These are phyloP conservation scores for Nycticebus coucang DNA, from an alignment of 2,113 vertebrate species.

Conservation along the genomic window DNA sequence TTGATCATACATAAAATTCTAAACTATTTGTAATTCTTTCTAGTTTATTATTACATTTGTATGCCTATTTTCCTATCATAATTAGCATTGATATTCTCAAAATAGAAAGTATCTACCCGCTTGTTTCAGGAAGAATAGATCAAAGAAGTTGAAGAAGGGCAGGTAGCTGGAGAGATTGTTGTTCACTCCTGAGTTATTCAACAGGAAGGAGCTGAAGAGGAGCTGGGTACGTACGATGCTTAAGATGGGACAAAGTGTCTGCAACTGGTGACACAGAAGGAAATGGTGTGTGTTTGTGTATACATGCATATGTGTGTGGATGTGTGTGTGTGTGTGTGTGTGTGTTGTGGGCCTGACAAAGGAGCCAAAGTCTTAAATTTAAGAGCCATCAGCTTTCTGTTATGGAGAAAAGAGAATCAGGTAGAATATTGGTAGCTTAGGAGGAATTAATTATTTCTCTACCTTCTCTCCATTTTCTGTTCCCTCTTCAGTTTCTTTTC, in stretches of 20 bases:
- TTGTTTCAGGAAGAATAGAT: neutral
- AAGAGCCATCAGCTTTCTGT: neutral
- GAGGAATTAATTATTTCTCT: neutral
- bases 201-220: neutral
- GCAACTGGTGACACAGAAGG: neutral
- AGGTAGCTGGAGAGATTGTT: no score
- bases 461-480: neutral
- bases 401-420: neutral
- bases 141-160: fast-evolving
- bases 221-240: neutral
- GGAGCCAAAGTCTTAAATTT: neutral
- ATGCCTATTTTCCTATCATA: neutral
- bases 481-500: neutral
- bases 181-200: neutral
- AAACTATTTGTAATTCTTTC: neutral
- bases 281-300: neutral
- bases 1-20: conserved; percentile 14
- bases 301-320: neutral
- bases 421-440: neutral
- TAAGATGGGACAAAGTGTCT: neutral
- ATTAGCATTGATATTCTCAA: neutral
- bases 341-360: neutral
- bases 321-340: neutral
- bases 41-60: neutral
- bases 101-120: neutral